Evolutionary conservation across 2,888 invertebrate species (phyloP), one percentile per base, ranked within the genome.

Genomic region (Pediacus dermestoides): DNA sequence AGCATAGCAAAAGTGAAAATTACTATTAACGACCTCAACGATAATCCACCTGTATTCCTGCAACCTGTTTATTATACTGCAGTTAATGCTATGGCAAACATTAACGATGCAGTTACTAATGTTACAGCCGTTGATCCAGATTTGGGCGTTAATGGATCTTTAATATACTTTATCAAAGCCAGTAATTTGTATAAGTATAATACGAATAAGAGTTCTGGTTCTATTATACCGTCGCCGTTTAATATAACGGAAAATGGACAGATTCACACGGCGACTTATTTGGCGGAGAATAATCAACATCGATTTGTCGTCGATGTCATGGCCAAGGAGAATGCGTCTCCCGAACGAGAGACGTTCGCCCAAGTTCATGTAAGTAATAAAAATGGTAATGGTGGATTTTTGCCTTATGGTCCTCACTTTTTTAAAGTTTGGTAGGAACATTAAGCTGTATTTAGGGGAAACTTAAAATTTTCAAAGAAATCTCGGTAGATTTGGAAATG

Each of bases 221-320:
- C 89, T 0, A 86, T 92, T 11, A 85, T 91, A 11, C 90, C 91
- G 0, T 88, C 89, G 23, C 92, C 92, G 0, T 92, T 92, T 58
- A 83, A 84, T 46, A 81, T 88, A 3, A 81, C 80, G 1, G 78
- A 81, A 34, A 78, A 78, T 50, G 88, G 88, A 50, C 70, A 77
- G 66, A 68, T 89, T 15, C 76, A 77, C 41, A 90, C 91, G 0
- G 84, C 88, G 0, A 79, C 83, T 16, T 85, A 85, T 57, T 84
- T 92, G 80, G 83, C 88, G 0, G 90, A 92, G 61, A 92, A 91
- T 66, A 88, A 88, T 60, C 89, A 91, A 56, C 88, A 91, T 60
- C 73, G 89, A 30, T 93, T 93, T 61, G 80, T 88, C 39, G 73
- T 92, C 34, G 87, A 89, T 58, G 78, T 92, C 27, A 78, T 88